A percentile compares a stretch with the other conserved stretches of the same genome.
Conservation (phyloP, 2,888 invertebrate species). For the Rosalia funebris region DNA sequence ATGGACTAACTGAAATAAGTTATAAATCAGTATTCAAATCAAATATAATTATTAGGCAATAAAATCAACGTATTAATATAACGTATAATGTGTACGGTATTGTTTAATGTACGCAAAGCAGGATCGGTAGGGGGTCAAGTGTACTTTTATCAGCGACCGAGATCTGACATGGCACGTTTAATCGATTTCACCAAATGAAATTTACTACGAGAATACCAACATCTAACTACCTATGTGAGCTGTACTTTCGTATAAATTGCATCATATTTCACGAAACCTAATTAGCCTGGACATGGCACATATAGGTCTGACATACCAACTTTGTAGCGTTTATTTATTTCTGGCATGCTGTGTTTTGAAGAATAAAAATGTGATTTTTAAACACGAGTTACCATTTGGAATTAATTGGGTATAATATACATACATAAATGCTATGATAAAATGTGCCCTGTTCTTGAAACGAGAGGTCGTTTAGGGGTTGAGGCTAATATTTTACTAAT, state of each 20-base stretch:
- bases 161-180: slow-evolving; percentile 59
- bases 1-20: no score
- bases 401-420: slow-evolving; percentile 9
- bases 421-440: no score
- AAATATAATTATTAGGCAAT: no score
- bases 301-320: slow-evolving; percentile 8
- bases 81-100: neutral
- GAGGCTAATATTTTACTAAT: no score
- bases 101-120: slow-evolving; percentile 38
- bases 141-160: slow-evolving; percentile 60
- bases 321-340: slow-evolving; percentile 16
- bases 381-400: neutral
- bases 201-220: slow-evolving; percentile 36
- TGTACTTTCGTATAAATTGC: slow-evolving; percentile 27
- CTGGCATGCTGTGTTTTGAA: slow-evolving; percentile 15
- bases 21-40: no score
- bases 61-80: neutral
- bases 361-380: neutral
- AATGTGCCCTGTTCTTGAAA: no score
- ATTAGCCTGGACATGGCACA: slow-evolving; percentile 14
- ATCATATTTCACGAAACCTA: slow-evolving; percentile 24
- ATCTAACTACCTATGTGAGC: slow-evolving; percentile 27
- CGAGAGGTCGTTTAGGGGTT: no score
- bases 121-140: slow-evolving; percentile 59
- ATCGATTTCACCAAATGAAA: slow-evolving; percentile 58